Evolutionary conservation across 1,140 invertebrate species (phyloP), one percentile per base, ranked within the genome.

Genomic region (Drosophila parvula): DNA sequence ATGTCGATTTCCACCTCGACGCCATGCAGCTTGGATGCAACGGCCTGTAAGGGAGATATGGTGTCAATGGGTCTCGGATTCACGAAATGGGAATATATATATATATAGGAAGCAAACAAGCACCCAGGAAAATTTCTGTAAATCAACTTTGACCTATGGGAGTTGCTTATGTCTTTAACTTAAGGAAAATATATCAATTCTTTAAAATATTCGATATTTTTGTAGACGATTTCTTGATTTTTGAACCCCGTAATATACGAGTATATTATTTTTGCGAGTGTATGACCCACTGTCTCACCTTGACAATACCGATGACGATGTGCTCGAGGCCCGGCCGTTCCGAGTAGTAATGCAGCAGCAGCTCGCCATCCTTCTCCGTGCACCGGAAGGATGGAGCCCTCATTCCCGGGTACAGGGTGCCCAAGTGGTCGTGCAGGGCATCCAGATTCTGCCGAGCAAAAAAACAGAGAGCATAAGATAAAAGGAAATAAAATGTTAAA

Each of bases 221-320:
- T 16, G 5, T 7, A 12, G 1, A 18, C 12, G 2, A 2, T 6
- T 14, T 53, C 7, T 4, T 12, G 28, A 32, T 18, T 34, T 1
- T 22, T 5, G 6, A 2, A 14, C 1, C 16, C 3, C 11, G 0
- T 36, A 12, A 14, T 10, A 0, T 0, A n/a, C 6, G 10, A 2
- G 0, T 1, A 14, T 38, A 8, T 34, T 27, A n/a, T 36, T 22
- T 22, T 38, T 10, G 4, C 3, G 12, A 38, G 51, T 55, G 51
- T 27, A 27, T 3, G 4, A 14, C 1, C 18, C 7, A 14, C 32
- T 28, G 12, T 16, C 78, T 89, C 93, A 98, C 97, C 95, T 98
- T 98, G 6, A 98, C 97, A 76, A 98, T 98, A 28, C 97, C 97
- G 81, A 98, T 98, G 65, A 98, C 97, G 82, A 98, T 98, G 84